Percentiles rank a stretch among this genome's conserved stretches.
Conservation (phyloP, 1,140 invertebrate genomes). For the Diabrotica virgifera region DNA sequence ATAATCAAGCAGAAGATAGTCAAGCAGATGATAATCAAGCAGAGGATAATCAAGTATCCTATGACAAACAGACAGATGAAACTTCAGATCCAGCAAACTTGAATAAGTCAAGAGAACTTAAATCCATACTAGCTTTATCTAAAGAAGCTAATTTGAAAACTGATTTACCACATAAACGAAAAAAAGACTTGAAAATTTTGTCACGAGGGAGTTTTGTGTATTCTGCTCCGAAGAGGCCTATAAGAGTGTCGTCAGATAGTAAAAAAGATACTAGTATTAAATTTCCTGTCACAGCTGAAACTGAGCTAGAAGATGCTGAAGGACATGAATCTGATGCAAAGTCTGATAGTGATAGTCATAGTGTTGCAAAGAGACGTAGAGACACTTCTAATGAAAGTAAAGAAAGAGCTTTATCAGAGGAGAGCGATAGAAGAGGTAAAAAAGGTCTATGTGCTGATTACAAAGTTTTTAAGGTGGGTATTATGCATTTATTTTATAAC, state of each 20-base stretch:
- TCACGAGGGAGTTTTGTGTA: slow-evolving; percentile 2
- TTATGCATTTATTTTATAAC: background rate
- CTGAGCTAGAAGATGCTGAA: slow-evolving; percentile 32
- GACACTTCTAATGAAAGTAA: slow-evolving; percentile 18
- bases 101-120: slow-evolving; percentile 36
- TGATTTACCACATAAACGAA: slow-evolving; percentile 42
- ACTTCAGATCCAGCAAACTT: slow-evolving; percentile 19
- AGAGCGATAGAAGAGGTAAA: slow-evolving; percentile 22
- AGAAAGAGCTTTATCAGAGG: slow-evolving; percentile 26
- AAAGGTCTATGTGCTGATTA: slow-evolving; percentile 23
- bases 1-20: slow-evolving; percentile 9
- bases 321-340: slow-evolving; percentile 14
- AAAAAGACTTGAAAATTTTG: slow-evolving; percentile 23
- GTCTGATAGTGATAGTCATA: background rate
- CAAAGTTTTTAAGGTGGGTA: slow-evolving; percentile 28
- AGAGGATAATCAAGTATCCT: slow-evolving; percentile 2
- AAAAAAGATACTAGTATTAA: slow-evolving; percentile 6
- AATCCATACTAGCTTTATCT: slow-evolving; percentile 39
- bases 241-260: slow-evolving; percentile 19
- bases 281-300: slow-evolving; percentile 39
- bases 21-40: slow-evolving; percentile 7
- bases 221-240: slow-evolving; percentile 11
- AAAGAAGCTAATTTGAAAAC: slow-evolving; percentile 46
- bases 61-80: slow-evolving; percentile 11
- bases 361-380: slow-evolving; percentile 25